Conservation (phyloP, 2,113 vertebrate genomes). For the Bolborhynchus lineola region DNA sequence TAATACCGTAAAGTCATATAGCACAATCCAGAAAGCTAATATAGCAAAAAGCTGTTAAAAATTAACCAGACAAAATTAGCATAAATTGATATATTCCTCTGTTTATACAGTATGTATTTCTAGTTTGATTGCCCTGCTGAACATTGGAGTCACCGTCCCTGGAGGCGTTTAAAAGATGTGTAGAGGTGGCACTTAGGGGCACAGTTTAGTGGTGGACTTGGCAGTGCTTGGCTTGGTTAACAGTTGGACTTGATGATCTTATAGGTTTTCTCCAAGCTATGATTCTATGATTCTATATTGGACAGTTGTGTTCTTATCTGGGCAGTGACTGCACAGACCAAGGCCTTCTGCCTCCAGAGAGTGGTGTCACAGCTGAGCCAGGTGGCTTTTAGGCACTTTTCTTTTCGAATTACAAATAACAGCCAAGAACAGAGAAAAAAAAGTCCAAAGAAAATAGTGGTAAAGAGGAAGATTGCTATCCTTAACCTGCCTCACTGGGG, state of each 20-base stretch:
- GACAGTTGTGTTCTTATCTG: background rate
- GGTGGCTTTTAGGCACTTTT: background rate
- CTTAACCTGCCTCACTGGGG: background rate
- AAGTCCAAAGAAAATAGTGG: background rate
- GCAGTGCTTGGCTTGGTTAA: background rate
- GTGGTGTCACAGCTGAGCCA: background rate
- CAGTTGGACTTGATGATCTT: rapidly evolving
- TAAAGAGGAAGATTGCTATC: background rate
- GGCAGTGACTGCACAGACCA: background rate
- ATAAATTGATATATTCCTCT: conserved; percentile 66
- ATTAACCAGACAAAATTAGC: conserved; percentile 72
- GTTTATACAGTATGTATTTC: conserved; percentile 57
- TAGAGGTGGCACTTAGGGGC: background rate
- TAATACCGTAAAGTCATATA: conserved; percentile 74
- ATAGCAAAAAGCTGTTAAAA: conserved; percentile 74
- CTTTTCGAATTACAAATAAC: background rate
- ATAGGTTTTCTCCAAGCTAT: background rate
- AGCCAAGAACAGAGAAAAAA: background rate
- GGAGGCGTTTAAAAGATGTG: rapidly evolving
- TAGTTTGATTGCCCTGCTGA: conserved; percentile 26
- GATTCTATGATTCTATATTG: background rate
- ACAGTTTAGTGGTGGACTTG: background rate
- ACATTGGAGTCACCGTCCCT: background rate
- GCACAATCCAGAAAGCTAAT: conserved; percentile 70
- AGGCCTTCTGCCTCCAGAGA: background rate